Evolutionary conservation across 1,140 invertebrate genomes (phyloP).

Genomic region (Muscidifurax raptorellus): DNA sequence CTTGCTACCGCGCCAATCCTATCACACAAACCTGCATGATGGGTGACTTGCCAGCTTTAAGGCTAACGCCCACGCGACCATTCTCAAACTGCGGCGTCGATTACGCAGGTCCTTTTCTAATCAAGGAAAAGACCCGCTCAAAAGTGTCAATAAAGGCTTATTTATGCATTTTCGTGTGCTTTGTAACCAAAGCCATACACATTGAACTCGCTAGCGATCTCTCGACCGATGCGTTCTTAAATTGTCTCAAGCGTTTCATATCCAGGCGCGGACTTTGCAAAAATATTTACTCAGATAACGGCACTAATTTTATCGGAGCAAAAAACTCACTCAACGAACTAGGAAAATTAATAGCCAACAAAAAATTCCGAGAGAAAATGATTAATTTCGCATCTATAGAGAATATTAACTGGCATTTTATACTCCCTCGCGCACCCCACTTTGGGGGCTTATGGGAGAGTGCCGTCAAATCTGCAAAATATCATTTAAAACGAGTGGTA

Average conservation of each 20-base stretch:
- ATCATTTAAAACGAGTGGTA: not conserved
- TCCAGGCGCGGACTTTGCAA: no score
- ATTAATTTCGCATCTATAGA: not conserved
- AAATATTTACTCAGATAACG: conserved; percentile 7
- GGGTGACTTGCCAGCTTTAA: not conserved
- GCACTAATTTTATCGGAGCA: conserved; percentile 26
- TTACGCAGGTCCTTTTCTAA: not conserved
- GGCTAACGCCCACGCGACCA: not conserved
- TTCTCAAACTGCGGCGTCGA: not conserved
- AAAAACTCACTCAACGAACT: not conserved
- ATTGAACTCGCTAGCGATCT: conserved; percentile 10
- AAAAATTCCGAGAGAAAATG: not conserved
- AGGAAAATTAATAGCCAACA: not conserved
- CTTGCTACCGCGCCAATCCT: not conserved
- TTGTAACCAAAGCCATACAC: conserved; percentile 2
- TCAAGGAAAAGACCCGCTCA: not conserved
- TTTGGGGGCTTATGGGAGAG: conserved; percentile 27
- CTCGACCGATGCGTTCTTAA: not conserved
- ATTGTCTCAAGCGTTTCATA: conserved; percentile 51
- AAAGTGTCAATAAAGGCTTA: not conserved
- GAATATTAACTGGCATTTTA: conserved; percentile 12
- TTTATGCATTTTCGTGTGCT: conserved; percentile 23
- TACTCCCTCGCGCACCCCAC: conserved; percentile 20
- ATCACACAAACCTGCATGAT: not conserved
- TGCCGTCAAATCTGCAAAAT: conserved; percentile 14